Percentiles rank a stretch among this genome's conserved stretches.
These are phyloP conservation scores for Buphagus erythrorhynchus DNA, from an alignment of 2,797 vertebrate species.

Conservation along the genomic window DNA sequence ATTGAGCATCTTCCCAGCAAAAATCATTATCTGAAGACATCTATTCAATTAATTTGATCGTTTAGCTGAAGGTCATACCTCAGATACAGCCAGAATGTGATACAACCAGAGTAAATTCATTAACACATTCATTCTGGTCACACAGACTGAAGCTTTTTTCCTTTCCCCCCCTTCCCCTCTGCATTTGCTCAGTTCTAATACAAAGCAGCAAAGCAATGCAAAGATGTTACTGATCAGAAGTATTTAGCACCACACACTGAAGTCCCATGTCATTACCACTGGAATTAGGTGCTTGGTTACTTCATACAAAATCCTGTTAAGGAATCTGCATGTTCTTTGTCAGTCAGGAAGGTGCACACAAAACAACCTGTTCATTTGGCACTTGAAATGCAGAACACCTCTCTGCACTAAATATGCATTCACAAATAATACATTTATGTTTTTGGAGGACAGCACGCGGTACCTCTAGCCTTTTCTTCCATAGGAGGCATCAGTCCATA, in stretches of 20 bases:
- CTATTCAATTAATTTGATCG: neutral
- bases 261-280: neutral
- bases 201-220: neutral
- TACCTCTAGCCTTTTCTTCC: neutral
- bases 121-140: neutral
- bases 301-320: neutral
- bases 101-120: neutral
- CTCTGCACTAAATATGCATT: neutral
- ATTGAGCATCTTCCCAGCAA: neutral
- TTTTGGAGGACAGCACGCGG: neutral
- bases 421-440: neutral
- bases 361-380: neutral
- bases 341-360: neutral
- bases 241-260: neutral
- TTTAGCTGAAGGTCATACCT: neutral
- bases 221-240: neutral
- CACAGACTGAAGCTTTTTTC: neutral
- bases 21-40: neutral
- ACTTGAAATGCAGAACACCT: neutral
- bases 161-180: neutral
- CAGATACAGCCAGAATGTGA: neutral
- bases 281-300: neutral
- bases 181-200: neutral
- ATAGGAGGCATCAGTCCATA: neutral
- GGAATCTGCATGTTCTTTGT: neutral